A percentile compares a stretch with the other conserved stretches of the same genome.
phyloP scores from a whole-genome alignment of 2,888 invertebrate genomes.

The Patella depressa region DNA sequence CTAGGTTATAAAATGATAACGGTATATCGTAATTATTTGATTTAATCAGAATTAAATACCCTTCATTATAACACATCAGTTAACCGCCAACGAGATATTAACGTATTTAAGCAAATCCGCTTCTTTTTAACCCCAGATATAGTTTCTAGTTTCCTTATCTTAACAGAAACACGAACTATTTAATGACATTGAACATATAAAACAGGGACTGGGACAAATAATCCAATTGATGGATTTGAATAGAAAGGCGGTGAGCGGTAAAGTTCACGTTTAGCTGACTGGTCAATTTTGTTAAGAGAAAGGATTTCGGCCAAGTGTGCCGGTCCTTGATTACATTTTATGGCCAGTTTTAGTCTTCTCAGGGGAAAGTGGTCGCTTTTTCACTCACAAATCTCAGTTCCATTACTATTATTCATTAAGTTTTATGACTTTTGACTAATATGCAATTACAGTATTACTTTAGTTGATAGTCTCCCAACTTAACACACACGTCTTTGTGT shows the following conservation, averaged over 20 bases:
- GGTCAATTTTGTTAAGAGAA: constrained; percentile 1
- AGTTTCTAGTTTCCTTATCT: too few relatives aligned
- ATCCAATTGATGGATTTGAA: neutral
- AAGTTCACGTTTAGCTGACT: neutral
- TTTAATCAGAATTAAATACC: neutral
- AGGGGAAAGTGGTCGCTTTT: constrained; percentile 10
- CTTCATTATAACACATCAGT: constrained; percentile 3
- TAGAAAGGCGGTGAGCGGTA: neutral
- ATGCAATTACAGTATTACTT: constrained; percentile 9
- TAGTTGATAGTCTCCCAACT: constrained; percentile 1
- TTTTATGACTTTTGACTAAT: constrained; percentile 10
- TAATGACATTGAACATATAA: too few relatives aligned
- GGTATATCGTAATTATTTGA: neutral
- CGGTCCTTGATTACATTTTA: constrained; percentile 3
- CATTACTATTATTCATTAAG: constrained; percentile 10
- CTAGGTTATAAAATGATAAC: neutral
- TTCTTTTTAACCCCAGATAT: neutral
- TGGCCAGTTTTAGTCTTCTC: constrained; percentile 5
- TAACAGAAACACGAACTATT: too few relatives aligned
- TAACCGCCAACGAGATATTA: constrained; percentile 1
- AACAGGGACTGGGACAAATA: too few relatives aligned
- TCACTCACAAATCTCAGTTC: neutral
- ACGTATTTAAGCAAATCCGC: constrained; percentile 3
- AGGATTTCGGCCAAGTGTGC: constrained; percentile 6
- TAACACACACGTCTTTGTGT: neutral